Evolutionary conservation across 64 coral and sea anemone genomes (phyloP), one percentile per base, ranked within the genome.

Genomic region (Montipora efflorescens): DNA sequence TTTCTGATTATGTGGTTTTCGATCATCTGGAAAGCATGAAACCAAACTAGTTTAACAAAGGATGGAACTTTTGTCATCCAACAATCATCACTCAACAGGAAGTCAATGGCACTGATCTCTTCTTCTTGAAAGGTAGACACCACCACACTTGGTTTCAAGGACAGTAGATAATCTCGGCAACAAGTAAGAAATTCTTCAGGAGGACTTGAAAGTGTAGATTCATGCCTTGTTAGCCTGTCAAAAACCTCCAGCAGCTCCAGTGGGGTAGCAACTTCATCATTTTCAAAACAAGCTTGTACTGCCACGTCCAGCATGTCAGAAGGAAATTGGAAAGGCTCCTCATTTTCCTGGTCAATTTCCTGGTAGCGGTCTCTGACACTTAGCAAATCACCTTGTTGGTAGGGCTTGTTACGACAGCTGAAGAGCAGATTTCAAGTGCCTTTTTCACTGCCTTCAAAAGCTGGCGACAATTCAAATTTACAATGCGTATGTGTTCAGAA

Each of bases 41-140:
- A 87, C 92, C 74, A 93, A 7, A 93, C 70, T 7, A 93, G 23
- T 44, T 78, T 53, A 8, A 79, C 7, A 70, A 93, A 93, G 7
- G 83, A 20, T 55, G 62, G 7, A 20, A 93, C 69, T 10, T 48
- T 51, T 14, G 57, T 8, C 16, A 23, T 70, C 70, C 70, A 66
- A 46, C 15, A 79, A 28, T 48, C 55, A 7, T 87, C 83, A 69
- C 12, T 69, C 6, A 87, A 0, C 69, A 87, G 19, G 19, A 22
- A 71, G 64, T 87, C 83, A 52, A 87, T 85, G 3, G 47, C 59
- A 7, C 1, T 67, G 67, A 62, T 85, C 67, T 74, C 44, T 66
- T 73, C 66, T 53, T 87, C n/a, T 6, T 8, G 48, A 50, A 87
- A 70, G 44, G 84, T 52, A 28, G 64, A 72, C 9, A 69, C 44